Evolutionary conservation across 1,140 invertebrate genomes (phyloP).

Genomic region (Sitophilus oryzae): DNA sequence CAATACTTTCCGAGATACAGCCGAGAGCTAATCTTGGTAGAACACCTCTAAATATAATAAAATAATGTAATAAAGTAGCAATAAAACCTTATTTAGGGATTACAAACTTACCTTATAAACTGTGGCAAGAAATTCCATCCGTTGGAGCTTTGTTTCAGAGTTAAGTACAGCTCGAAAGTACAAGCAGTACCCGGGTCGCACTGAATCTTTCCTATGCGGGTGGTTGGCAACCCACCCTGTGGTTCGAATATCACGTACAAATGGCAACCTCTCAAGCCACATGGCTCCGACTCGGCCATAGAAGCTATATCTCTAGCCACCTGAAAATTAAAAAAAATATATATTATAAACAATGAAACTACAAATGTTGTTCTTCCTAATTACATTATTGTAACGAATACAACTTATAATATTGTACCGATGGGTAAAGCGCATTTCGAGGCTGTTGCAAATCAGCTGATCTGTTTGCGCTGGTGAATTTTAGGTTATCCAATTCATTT

Average conservation of each 20-base stretch:
- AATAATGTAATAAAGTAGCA: too few species aligned
- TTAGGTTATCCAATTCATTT: too few species aligned
- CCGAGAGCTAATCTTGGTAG: too few species aligned
- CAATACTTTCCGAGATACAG: too few species aligned
- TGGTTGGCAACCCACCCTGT: constrained; percentile 54
- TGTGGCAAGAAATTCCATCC: constrained; percentile 78
- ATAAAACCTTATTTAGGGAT: too few species aligned
- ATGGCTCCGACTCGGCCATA: constrained; percentile 78
- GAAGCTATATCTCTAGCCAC: constrained; percentile 67
- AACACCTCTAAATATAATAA: too few species aligned
- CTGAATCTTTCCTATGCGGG: constrained; percentile 60
- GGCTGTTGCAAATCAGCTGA: too few species aligned
- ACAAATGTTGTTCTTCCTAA: background rate
- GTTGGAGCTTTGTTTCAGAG: constrained; percentile 70
- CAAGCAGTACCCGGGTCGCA: constrained; percentile 75
- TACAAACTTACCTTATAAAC: constrained; percentile 69
- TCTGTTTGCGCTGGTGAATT: too few species aligned
- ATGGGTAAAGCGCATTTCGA: too few species aligned
- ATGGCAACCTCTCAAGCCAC: constrained; percentile 71
- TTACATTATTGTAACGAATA: too few species aligned
- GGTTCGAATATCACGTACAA: constrained; percentile 71
- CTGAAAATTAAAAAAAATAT: constrained; percentile 7
- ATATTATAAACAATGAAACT: background rate
- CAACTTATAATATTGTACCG: too few species aligned
- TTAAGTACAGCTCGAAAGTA: constrained; percentile 79